Evolutionary conservation across 2,888 invertebrate species (phyloP), one percentile per base, ranked within the genome.

Genomic region (Eumerus sabulonum): DNA sequence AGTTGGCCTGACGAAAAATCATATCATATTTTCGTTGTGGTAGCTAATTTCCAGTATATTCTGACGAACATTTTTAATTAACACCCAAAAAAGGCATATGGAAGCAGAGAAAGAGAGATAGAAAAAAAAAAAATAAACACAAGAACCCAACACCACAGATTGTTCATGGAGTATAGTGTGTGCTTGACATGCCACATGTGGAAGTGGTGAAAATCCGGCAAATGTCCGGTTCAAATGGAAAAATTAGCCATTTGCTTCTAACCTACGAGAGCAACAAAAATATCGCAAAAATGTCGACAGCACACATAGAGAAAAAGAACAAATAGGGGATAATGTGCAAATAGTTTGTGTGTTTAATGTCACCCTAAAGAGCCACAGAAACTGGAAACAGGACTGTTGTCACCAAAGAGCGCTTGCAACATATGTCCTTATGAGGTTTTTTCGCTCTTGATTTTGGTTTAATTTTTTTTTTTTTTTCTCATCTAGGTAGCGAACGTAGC

Each of bases 21-120:
- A 79, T 79, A 53, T 79, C 79, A 79, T 79, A 79, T 79, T 79
- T 79, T 64, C 74, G 68, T 79, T 73, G 77, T 54, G 74, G 79
- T 74, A 74, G 60, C 68, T 79, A 74, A 79, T 79, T 76, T 79
- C 68, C 74, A 74, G 3, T 27, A 27, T 68, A 63, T 47, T 48
- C 68, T 74, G 67, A 79, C 60, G 79, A 79, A 51, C 50, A 74
- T 63, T 79, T 79, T 79, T 79, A 79, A 79, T 79, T 79, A 79
- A 79, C 68, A 79, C 74, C 68, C n/a, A n/a, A 48, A 64, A 74
- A 64, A 27, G 64, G 63, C 79, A 79, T 64, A 70, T 74, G 64
- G 59, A 53, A 17, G 54, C 38, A 74, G 64, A 38, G 57, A 38
- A n/a, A n/a, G n/a, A n/a, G n/a, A 38, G 17, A n/a, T 45, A 18